phyloP scores from a whole-genome alignment of 2,888 invertebrate genomes.

The Lithosia quadra region DNA sequence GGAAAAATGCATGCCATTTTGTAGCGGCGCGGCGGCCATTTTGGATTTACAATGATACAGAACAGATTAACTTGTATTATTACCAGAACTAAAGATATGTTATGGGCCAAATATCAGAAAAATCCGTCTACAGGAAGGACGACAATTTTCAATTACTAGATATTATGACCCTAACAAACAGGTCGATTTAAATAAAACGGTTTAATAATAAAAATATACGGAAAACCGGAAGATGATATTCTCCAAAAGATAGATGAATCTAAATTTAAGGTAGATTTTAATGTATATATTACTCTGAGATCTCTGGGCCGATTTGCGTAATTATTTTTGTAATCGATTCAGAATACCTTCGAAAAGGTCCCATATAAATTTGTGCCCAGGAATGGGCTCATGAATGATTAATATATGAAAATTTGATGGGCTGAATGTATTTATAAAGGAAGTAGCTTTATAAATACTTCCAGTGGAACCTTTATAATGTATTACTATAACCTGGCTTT shows the following conservation, averaged over 20 bases:
- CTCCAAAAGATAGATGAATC: background rate
- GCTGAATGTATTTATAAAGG: background rate
- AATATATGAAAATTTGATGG: conserved; percentile 4
- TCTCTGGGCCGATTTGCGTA: conserved; percentile 1
- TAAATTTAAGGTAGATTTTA: background rate
- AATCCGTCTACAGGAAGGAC: too few relatives aligned
- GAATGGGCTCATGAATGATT: conserved; percentile 4
- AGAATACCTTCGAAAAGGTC: conserved; percentile 2
- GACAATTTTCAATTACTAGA: too few relatives aligned
- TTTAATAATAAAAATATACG: background rate
- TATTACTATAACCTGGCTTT: background rate
- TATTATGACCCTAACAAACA: too few relatives aligned
- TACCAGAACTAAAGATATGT: too few relatives aligned
- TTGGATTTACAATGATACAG: too few relatives aligned
- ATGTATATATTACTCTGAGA: background rate
- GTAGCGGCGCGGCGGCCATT: too few relatives aligned
- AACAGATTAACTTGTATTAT: too few relatives aligned
- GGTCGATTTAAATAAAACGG: too few relatives aligned
- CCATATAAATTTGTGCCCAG: conserved; percentile 4
- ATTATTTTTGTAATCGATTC: conserved; percentile 4
- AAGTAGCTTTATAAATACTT: background rate
- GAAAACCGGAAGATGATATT: background rate
- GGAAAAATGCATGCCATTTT: too few relatives aligned
- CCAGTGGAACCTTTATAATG: background rate
- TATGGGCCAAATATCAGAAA: too few relatives aligned